phyloP scores from a whole-genome alignment of 2,113 vertebrate species.

The Guaruba guarouba region DNA sequence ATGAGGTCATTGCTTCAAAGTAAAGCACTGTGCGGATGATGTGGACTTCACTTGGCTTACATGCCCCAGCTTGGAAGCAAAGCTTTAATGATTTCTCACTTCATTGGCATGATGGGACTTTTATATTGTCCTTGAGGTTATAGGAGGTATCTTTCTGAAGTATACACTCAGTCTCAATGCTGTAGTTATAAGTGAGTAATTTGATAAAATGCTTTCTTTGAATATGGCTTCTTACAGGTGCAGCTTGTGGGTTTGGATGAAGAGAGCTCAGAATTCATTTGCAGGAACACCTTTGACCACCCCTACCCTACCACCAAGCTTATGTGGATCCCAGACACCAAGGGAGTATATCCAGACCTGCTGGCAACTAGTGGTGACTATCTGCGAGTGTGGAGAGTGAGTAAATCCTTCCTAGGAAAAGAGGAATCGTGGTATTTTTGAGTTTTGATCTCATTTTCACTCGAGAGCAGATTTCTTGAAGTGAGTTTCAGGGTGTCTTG shows the following conservation, averaged over 20 bases:
- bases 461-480: not conserved
- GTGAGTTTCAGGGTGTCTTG: not conserved
- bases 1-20: not conserved
- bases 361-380: constrained; percentile 97
- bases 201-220: not conserved
- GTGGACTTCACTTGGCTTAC: not conserved
- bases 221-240: constrained; percentile 77
- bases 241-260: constrained; percentile 97
- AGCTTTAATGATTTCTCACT: not conserved
- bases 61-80: not conserved
- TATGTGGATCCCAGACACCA: constrained; percentile 99
- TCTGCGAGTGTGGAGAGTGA: constrained; percentile 95
- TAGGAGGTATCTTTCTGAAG: not conserved
- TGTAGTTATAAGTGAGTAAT: not conserved
- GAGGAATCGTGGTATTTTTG: not conserved
- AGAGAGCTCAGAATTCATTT: constrained; percentile 96
- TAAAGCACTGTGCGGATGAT: not conserved
- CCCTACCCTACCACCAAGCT: constrained; percentile 98
- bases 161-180: not conserved
- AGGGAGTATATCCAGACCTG: constrained; percentile 96
- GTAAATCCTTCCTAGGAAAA: constrained; percentile 2
- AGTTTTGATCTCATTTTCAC: not conserved
- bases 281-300: constrained; percentile 97
- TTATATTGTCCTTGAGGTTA: not conserved
- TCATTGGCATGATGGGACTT: not conserved